phyloP scores from a whole-genome alignment of 2,888 invertebrate species.

The Galeopsomyia nigrocyanea region DNA sequence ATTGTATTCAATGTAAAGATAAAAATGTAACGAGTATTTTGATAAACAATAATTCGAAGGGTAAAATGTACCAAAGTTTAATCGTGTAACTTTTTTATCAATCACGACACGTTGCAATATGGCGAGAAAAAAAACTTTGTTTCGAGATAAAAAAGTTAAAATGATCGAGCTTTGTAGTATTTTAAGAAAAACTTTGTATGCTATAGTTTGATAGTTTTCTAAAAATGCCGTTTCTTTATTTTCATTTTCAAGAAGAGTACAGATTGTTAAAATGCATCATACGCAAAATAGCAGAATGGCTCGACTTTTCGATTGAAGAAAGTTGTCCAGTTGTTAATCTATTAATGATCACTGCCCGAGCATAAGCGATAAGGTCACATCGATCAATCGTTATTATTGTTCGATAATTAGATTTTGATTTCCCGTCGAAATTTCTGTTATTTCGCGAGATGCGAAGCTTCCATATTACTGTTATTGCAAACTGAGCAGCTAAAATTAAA shows the following conservation, averaged over 20 bases:
- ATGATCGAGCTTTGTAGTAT: slow-evolving; percentile 36
- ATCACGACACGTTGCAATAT: slow-evolving; percentile 27
- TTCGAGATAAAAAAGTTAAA: slow-evolving; percentile 36
- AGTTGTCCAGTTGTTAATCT: slow-evolving; percentile 9
- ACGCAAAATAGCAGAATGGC: no score
- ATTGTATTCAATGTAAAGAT: slow-evolving; percentile 23
- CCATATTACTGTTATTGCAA: slow-evolving; percentile 30
- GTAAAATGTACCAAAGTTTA: slow-evolving; percentile 36
- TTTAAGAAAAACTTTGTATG: slow-evolving; percentile 5
- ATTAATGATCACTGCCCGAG: slow-evolving; percentile 26
- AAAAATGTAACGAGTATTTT: slow-evolving; percentile 13
- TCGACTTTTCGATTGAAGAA: background rate
- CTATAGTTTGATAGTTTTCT: slow-evolving; percentile 9
- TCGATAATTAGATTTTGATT: slow-evolving; percentile 2
- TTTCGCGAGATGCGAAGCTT: slow-evolving; percentile 20
- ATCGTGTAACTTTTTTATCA: slow-evolving; percentile 43
- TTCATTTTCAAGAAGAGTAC: slow-evolving; percentile 15
- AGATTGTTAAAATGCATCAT: background rate
- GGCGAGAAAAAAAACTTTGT: slow-evolving; percentile 9
- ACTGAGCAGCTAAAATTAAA: slow-evolving; percentile 26
- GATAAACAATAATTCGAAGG: slow-evolving; percentile 27
- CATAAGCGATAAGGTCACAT: slow-evolving; percentile 13
- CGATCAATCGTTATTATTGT: background rate
- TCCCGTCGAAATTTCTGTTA: background rate
- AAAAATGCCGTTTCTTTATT: slow-evolving; percentile 15